Base-by-base conservation (phyloP, 2,113 vertebrate species). In the Patagioenas fasciata region DNA sequence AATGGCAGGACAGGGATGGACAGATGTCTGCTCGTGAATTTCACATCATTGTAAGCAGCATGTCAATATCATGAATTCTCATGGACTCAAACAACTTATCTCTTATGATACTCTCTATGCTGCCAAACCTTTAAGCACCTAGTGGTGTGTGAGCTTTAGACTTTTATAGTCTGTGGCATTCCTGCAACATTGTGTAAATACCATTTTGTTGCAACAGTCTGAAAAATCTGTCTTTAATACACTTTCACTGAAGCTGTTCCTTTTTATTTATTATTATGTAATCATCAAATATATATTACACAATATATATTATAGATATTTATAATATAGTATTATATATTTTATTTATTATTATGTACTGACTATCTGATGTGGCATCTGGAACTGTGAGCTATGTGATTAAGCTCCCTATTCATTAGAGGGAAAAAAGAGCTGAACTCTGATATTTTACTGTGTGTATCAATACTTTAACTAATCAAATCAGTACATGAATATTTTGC, bases 161-260 rank as follows among this genome's bases (percentile, higher is more conserved):
- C 48, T 56, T 90, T 28, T 17, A 51, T n/a, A 77, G 54, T 20
- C 58, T 88, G 25, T 85, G 44, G 15, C 3, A 7, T 73, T 85
- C 28, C n/a, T 54, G 19, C 0, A 4, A 15, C 10, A 8, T 29
- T 53, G 5, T 0, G 0, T 36, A 65, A 50, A 20, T 54, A n/a
- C 6, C 13, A 31, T 48, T 72, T 74, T 81, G 19, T 51, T 85
- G 23, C 32, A 51, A n/a, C 21, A 31, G 32, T 67, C 21, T 88
- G 36, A 40, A 85, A 85, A 77, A 62, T 21, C 86, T 67, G 11
- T 67, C 10, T 80, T 79, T 74, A 29, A 61, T 23, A 14, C 3
- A 13, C 8, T 61, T 69, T 86, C 34, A 50, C 31, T 53, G 44
- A 57, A 72, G 2, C 10, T 40, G 12, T 85, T 77, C 5, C 4